These are phyloP conservation scores for Steinernema carpocapsae DNA, from an alignment of 2,888 invertebrate genomes.

Conservation along the genomic window DNA sequence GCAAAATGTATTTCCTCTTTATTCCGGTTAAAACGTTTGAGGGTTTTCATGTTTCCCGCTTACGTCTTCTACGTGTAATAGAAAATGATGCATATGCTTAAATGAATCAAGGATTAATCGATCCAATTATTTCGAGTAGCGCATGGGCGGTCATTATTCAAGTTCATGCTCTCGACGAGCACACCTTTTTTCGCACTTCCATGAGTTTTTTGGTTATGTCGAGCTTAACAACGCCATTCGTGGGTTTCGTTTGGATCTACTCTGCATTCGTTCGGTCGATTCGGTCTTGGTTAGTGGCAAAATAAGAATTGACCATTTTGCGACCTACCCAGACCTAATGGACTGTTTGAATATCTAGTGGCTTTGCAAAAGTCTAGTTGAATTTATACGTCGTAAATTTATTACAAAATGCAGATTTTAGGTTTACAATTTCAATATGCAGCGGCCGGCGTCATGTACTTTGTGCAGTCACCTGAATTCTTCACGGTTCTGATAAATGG, in stretches of 20 bases:
- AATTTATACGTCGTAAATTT: no score
- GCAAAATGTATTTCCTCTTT: conserved; percentile 31
- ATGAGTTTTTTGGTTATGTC: no score
- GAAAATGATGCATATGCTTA: no score
- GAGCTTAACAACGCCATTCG: no score
- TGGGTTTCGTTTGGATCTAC: neutral
- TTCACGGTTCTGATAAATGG: conserved; percentile 54
- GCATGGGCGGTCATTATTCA: no score
- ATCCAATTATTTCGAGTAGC: no score
- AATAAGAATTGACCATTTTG: conserved; percentile 27
- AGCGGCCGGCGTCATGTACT: conserved; percentile 51
- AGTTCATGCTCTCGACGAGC: no score
- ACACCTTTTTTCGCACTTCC: no score
- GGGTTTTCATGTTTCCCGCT: neutral
- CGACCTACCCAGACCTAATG: conserved; percentile 36
- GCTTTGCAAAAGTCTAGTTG: neutral
- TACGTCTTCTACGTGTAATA: neutral
- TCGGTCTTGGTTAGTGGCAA: conserved; percentile 24
- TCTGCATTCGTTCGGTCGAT: neutral
- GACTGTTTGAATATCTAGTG: neutral
- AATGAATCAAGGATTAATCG: no score
- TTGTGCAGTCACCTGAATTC: conserved; percentile 52
- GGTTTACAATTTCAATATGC: neutral
- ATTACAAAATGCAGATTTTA: no score
- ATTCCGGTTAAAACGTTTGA: conserved; percentile 12